Base-by-base conservation (phyloP, 2,888 invertebrate genomes). In the Eupithecia pulchellata region DNA sequence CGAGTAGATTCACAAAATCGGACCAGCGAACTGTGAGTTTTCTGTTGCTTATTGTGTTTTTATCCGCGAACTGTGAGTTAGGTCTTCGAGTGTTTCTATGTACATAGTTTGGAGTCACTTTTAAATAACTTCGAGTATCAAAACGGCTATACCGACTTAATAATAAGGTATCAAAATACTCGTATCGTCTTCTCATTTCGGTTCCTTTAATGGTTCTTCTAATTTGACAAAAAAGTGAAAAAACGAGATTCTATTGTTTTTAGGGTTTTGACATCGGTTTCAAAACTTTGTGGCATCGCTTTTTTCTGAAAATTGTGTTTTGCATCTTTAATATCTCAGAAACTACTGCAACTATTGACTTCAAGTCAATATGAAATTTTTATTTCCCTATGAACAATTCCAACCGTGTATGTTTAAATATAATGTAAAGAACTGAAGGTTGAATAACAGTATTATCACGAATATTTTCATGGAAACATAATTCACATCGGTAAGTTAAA, bases 361-460 rank as follows among this genome's bases (percentile, higher is more conserved):
- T n/a, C n/a, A n/a, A n/a, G n/a, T n/a, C n/a, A n/a, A n/a, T n/a
- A n/a, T n/a, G n/a, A n/a, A 20, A 9, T 20, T 57, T 29, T 66
- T 8, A 29, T 6, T 27, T 20, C 8, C 17, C 27, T 9, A 0
- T 57, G 57, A 57, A 29, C 17, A 57, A 17, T 57, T 57, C 17
- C 57, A 29, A 57, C 57, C 57, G 57, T 57, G 29, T 57, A 57
- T 27, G 29, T 57, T 17, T 29, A 29, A 52, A 13, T 47, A 52
- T 25, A 25, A 47, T 20, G 42, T 47, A 47, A 61, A 25, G 17
- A 57, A 65, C n/a, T 62, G 68, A 72, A 72, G 72, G 65, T 47
- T 65, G 34, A 64, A 72, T 68, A 62, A 17, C 72, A 42, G 27
- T 25, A 63, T 42, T 66, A 71, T 69, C 71, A 73, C 71, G 75